Conservation (phyloP, 1,140 invertebrate species). For the Drosophila tsacasi region DNA sequence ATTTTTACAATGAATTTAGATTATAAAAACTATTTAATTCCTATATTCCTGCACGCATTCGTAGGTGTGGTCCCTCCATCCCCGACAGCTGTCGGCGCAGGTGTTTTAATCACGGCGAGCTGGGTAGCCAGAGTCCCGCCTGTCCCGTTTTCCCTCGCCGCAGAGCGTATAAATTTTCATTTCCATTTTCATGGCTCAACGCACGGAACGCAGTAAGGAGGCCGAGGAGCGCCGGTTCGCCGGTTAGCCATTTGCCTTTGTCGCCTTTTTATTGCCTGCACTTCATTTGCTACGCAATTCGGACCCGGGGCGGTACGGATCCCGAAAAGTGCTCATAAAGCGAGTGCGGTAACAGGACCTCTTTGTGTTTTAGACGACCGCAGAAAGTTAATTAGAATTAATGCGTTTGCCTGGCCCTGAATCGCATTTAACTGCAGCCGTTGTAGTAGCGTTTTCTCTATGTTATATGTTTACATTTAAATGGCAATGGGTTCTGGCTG, state of each 20-base stretch:
- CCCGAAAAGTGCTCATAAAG: conserved; percentile 66
- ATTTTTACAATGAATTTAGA: neutral
- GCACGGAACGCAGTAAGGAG: conserved; percentile 56
- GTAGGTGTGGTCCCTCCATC: conserved; percentile 16
- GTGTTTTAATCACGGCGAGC: conserved; percentile 76
- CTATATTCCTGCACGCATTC: conserved; percentile 3
- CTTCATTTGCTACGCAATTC: conserved; percentile 82
- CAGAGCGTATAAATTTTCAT: conserved; percentile 79
- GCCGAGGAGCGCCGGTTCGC: conserved; percentile 34
- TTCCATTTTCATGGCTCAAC: conserved; percentile 79
- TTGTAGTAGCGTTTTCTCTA: conserved; percentile 13
- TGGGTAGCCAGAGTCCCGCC: conserved; percentile 10
- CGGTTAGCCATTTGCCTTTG: conserved; percentile 73
- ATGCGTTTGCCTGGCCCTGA: conserved; percentile 67
- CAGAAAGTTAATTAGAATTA: conserved; percentile 84
- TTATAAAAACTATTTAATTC: neutral
- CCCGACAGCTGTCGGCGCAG: conserved; percentile 72
- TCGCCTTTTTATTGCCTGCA: conserved; percentile 82
- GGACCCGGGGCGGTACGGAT: conserved; percentile 17
- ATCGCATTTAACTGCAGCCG: conserved; percentile 75
- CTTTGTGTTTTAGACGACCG: conserved; percentile 64
- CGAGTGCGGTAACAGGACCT: conserved; percentile 34
- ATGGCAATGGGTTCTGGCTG: conserved; percentile 44
- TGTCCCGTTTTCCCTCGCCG: conserved; percentile 22
- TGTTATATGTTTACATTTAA: conserved; percentile 68